Percentiles rank a stretch among this genome's conserved stretches.
Conservation (phyloP, 2,797 vertebrate species). For the Dermochelys coriacea region DNA sequence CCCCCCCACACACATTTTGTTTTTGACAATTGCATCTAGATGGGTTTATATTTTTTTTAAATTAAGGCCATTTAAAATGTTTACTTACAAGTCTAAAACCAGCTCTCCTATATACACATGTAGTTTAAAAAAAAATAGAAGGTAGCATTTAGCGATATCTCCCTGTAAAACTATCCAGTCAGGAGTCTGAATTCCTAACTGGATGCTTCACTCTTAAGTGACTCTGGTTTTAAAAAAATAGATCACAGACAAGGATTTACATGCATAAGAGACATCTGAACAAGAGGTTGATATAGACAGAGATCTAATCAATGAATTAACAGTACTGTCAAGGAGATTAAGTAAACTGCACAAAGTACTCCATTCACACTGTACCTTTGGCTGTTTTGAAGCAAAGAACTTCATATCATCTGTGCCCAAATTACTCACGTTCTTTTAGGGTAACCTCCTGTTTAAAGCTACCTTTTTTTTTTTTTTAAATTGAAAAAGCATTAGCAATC, state of each 20-base stretch:
- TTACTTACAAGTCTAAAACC: slow-evolving; percentile 66
- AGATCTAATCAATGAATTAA: not conserved
- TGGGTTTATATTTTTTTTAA: slow-evolving; percentile 12
- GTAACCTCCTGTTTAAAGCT: not conserved
- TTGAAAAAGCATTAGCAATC: fast-evolving
- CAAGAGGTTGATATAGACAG: fast-evolving
- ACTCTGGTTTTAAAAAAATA: not conserved
- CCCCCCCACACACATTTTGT: not conserved
- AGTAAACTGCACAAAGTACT: fast-evolving
- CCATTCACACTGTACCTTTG: not conserved
- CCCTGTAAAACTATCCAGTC: not conserved
- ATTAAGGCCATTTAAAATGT: slow-evolving; percentile 78
- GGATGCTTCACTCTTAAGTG: not conserved
- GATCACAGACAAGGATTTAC: not conserved
- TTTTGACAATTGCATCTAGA: slow-evolving; percentile 49
- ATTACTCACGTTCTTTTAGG: fast-evolving
- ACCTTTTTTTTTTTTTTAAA: not conserved
- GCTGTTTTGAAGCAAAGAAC: not conserved
- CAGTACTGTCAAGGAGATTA: not conserved
- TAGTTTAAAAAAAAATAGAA: not conserved
- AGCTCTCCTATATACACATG: slow-evolving; percentile 63
- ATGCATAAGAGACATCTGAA: fast-evolving
- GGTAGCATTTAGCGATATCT: slow-evolving; percentile 27
- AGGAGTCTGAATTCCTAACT: not conserved
- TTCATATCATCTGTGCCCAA: not conserved